Conservation (phyloP, 2,113 vertebrate species). For the Tetrax tetrax region DNA sequence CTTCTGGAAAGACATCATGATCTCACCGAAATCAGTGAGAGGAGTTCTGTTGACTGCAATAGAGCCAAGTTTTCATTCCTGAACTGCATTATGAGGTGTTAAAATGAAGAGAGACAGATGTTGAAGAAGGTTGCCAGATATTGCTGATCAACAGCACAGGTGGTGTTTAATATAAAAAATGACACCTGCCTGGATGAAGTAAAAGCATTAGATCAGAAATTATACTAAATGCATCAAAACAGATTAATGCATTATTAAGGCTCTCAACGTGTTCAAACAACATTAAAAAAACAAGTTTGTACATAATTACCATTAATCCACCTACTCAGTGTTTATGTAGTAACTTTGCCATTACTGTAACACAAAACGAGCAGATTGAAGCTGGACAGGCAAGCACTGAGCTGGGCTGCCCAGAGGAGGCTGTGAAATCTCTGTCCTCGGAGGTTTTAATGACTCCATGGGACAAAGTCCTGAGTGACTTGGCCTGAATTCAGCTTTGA, state of each 20-base stretch:
- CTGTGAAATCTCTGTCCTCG: not conserved
- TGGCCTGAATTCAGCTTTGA: not conserved
- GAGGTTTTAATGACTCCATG: not conserved
- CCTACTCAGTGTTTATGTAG: not conserved
- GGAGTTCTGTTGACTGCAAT: not conserved
- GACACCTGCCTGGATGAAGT: not conserved
- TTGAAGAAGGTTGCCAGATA: not conserved
- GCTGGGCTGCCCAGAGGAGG: fast-evolving
- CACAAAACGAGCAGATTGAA: not conserved
- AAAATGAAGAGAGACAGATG: constrained; percentile 1
- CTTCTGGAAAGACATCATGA: not conserved
- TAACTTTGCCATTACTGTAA: not conserved
- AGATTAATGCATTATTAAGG: not conserved
- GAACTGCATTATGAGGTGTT: not conserved
- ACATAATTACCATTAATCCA: not conserved
- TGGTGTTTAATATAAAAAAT: not conserved
- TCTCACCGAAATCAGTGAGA: not conserved
- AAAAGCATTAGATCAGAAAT: constrained; percentile 4
- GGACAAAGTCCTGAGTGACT: not conserved
- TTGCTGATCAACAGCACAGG: not conserved
- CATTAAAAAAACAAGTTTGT: not conserved
- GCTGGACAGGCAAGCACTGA: not conserved
- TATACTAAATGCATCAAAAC: not conserved
- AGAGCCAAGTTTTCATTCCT: not conserved
- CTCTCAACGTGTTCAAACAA: not conserved